Percentiles rank a stretch among this genome's conserved stretches.
Conservation (phyloP, 2,888 invertebrate genomes). For the Poecilus cupreus region DNA sequence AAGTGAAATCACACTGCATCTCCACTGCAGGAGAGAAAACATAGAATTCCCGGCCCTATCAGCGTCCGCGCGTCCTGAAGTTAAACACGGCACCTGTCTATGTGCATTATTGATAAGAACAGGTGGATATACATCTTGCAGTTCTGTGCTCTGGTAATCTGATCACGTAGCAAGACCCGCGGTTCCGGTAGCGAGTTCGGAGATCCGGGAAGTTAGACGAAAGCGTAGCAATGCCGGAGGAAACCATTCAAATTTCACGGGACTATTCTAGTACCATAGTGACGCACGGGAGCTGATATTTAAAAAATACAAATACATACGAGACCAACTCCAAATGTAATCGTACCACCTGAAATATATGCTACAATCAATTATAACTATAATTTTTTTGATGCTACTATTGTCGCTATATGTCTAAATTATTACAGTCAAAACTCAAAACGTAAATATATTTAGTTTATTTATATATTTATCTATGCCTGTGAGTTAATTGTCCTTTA, state of each 20-base stretch:
- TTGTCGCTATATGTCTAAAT: too few species aligned
- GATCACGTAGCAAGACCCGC: conserved; percentile 40
- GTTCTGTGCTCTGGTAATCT: conserved; percentile 35
- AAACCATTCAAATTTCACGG: conserved; percentile 24
- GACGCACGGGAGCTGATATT: too few species aligned
- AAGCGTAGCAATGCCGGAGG: not conserved
- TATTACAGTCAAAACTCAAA: too few species aligned
- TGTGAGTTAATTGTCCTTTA: too few species aligned
- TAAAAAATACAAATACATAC: too few species aligned
- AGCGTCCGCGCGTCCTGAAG: not conserved
- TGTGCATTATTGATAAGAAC: conserved; percentile 51
- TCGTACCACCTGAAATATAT: too few species aligned
- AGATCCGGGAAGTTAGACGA: conserved; percentile 2
- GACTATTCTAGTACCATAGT: too few species aligned
- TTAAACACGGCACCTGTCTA: conserved; percentile 39
- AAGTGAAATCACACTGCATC: not conserved
- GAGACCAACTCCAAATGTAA: too few species aligned
- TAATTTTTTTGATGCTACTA: too few species aligned
- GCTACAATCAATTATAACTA: too few species aligned
- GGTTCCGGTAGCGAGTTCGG: conserved; percentile 15
- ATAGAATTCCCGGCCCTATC: not conserved
- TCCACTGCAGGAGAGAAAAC: not conserved
- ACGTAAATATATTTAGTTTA: too few species aligned
- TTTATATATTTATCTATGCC: too few species aligned
- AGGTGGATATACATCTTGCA: conserved; percentile 51